Conservation (phyloP, 2,797 vertebrate genomes). For the Synaphobranchus kaupii region DNA sequence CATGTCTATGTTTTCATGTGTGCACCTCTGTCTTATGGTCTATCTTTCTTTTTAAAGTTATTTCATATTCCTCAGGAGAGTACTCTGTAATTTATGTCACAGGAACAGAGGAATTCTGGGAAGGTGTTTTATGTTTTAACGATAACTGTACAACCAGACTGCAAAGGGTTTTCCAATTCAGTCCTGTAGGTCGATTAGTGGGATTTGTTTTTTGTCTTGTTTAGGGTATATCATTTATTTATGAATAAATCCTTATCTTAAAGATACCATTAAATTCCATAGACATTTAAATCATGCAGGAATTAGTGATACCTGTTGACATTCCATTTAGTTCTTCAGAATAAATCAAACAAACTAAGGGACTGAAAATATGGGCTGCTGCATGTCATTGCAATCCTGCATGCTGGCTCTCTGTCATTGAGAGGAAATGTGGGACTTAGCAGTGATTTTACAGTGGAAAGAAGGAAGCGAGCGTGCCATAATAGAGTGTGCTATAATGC, state of each 20-base stretch:
- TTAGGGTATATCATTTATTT: not conserved
- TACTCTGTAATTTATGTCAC: not conserved
- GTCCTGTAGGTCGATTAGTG: not conserved
- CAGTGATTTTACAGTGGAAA: not conserved
- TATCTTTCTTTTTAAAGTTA: not conserved
- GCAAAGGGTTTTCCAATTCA: not conserved
- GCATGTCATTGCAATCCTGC: not conserved
- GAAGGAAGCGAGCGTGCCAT: not conserved
- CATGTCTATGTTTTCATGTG: not conserved
- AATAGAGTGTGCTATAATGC: not conserved
- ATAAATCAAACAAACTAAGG: not conserved
- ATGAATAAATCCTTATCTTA: not conserved
- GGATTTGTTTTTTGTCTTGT: too few species aligned
- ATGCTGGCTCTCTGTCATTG: not conserved
- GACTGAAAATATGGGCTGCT: not conserved
- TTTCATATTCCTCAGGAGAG: not conserved
- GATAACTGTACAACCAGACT: not conserved
- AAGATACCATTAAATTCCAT: not conserved
- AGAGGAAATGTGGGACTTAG: not conserved
- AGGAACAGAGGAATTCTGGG: not conserved
- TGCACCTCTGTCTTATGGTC: not conserved
- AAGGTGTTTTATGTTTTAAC: not conserved
- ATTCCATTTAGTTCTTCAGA: not conserved
- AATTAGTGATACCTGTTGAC: not conserved
- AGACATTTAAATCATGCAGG: not conserved